Conservation (phyloP, 1,140 invertebrate genomes). For the Drosophila arizonae region DNA sequence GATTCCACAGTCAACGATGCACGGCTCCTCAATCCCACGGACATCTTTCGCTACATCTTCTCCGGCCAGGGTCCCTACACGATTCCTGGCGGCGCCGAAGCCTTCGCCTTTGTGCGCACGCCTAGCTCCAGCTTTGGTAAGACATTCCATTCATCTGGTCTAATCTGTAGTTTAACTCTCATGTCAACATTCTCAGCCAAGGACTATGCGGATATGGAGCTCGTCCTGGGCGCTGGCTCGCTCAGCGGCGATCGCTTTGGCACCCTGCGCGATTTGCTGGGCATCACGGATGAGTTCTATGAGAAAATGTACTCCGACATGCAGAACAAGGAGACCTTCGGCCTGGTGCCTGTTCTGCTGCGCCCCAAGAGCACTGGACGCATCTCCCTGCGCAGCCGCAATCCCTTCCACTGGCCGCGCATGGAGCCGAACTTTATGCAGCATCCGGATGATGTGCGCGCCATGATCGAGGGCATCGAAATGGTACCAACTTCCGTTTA, state of each 20-base stretch:
- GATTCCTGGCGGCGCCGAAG: slow-evolving; percentile 88
- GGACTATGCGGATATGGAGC: slow-evolving; percentile 88
- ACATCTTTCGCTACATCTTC: slow-evolving; percentile 85
- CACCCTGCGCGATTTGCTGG: slow-evolving; percentile 85
- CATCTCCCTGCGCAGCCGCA: slow-evolving; percentile 86
- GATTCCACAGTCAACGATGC: slow-evolving; percentile 84
- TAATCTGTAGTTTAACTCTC: not conserved
- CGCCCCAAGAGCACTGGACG: slow-evolving; percentile 90
- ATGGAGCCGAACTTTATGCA: slow-evolving; percentile 91
- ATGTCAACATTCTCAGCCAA: slow-evolving; percentile 36
- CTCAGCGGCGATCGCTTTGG: slow-evolving; percentile 89
- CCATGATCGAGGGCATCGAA: slow-evolving; percentile 89
- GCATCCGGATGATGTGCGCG: slow-evolving; percentile 86
- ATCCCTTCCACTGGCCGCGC: slow-evolving; percentile 89
- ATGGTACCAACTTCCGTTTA: slow-evolving; percentile 83
- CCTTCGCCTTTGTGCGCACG: slow-evolving; percentile 87
- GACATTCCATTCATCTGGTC: not conserved
- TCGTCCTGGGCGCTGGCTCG: slow-evolving; percentile 89
- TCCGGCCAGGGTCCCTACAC: slow-evolving; percentile 87
- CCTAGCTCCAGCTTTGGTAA: slow-evolving; percentile 75
- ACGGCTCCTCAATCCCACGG: slow-evolving; percentile 83
- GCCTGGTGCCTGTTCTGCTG: slow-evolving; percentile 88
- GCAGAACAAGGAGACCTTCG: slow-evolving; percentile 84
- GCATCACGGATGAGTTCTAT: slow-evolving; percentile 86
- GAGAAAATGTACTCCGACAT: slow-evolving; percentile 84